A percentile compares a stretch with the other conserved stretches of the same genome.
phyloP scores from a whole-genome alignment of 1,140 invertebrate genomes.

The Leucophenga varia region DNA sequence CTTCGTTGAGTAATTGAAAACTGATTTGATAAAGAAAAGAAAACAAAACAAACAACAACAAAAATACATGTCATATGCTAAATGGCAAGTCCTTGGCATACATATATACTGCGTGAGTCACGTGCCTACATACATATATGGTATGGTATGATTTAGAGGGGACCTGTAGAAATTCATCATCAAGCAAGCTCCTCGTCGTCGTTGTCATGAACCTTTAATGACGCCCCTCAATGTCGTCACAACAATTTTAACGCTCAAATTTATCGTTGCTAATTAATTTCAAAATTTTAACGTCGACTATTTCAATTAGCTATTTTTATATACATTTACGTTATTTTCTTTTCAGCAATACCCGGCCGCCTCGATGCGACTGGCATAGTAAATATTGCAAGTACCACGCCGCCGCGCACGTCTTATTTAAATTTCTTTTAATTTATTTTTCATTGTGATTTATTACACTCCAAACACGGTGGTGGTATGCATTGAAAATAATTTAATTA shows the following conservation, averaged over 20 bases:
- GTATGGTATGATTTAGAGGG: too few species aligned
- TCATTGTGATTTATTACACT: constrained; percentile 44
- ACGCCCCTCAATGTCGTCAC: too few species aligned
- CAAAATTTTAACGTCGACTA: constrained; percentile 9
- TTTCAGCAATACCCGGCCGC: too few species aligned
- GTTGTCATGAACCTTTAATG: too few species aligned
- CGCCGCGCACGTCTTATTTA: constrained; percentile 36
- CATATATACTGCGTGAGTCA: constrained; percentile 18
- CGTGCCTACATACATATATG: too few species aligned
- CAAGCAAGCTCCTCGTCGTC: too few species aligned
- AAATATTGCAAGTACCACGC: constrained; percentile 34
- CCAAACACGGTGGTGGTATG: too few species aligned
- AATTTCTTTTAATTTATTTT: constrained; percentile 46
- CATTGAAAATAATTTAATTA: constrained; percentile 19
- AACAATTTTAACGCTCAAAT: constrained; percentile 26
- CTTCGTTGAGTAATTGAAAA: constrained; percentile 34
- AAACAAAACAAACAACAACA: constrained; percentile 5
- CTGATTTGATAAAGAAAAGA: constrained; percentile 34
- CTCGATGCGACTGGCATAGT: constrained; percentile 1
- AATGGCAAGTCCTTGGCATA: too few species aligned
- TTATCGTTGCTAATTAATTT: constrained; percentile 47
- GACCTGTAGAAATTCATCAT: too few species aligned
- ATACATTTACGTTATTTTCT: too few species aligned
- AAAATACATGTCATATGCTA: too few species aligned
- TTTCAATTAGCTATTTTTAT: constrained; percentile 36